Conservation (phyloP, 2,113 vertebrate genomes). For the Lamprologus sp. region DNA sequence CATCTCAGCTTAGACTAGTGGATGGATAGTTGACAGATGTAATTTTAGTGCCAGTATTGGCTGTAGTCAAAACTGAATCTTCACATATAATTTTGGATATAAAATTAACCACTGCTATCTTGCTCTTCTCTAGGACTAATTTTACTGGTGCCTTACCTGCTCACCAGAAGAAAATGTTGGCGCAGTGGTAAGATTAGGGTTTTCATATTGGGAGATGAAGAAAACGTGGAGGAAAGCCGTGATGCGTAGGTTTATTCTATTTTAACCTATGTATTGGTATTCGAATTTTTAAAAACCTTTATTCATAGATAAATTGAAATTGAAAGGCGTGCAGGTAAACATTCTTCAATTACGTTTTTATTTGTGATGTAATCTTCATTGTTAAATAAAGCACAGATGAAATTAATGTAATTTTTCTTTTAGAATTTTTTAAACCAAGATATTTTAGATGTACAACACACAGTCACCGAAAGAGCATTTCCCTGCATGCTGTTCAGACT, state of each 20-base stretch:
- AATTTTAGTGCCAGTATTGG: background rate
- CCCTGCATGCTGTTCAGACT: background rate
- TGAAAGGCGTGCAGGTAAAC: background rate
- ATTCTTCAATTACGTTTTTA: background rate
- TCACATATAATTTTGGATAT: background rate
- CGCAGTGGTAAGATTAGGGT: slow-evolving; percentile 60
- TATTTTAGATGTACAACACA: background rate
- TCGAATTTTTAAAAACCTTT: fast-evolving
- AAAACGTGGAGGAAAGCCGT: slow-evolving; percentile 63
- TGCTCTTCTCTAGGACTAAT: slow-evolving; percentile 66
- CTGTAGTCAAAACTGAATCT: background rate
- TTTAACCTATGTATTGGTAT: fast-evolving
- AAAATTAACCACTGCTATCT: fast-evolving
- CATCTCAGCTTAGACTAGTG: background rate
- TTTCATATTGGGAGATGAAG: slow-evolving; percentile 63
- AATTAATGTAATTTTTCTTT: background rate
- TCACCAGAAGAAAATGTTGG: slow-evolving; percentile 69
- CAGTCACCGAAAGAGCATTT: fast-evolving
- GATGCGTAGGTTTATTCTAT: slow-evolving; percentile 55
- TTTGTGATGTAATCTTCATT: background rate
- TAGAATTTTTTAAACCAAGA: fast-evolving
- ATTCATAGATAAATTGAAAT: background rate
- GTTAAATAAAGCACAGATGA: background rate
- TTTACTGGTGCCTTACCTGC: slow-evolving; percentile 73
- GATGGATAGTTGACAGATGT: background rate